These are phyloP conservation scores for Anhinga rufa DNA, from an alignment of 2,113 vertebrate species.

Conservation along the genomic window DNA sequence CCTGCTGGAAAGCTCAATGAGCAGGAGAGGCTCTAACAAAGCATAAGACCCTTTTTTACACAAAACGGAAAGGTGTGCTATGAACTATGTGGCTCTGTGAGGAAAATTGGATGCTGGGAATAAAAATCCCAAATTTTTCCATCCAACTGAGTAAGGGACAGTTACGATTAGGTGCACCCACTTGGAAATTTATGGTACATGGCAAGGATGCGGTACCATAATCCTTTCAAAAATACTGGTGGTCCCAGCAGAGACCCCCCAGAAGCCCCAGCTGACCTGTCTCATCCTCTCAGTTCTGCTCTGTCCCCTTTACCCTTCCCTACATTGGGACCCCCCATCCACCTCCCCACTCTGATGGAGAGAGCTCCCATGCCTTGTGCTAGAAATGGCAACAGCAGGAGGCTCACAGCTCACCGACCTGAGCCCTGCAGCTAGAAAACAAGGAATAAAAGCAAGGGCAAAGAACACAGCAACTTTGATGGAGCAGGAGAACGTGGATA, in stretches of 20 bases:
- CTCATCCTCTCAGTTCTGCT: not conserved
- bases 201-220: not conserved
- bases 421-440: not conserved
- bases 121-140: not conserved
- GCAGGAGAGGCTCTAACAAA: not conserved
- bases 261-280: not conserved
- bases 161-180: not conserved
- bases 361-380: fast-evolving
- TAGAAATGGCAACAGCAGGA: not conserved
- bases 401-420: not conserved
- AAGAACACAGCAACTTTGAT: not conserved
- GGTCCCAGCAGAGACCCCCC: not conserved
- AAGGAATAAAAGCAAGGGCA: not conserved
- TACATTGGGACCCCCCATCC: fast-evolving
- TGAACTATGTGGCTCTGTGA: not conserved
- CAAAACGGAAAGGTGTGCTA: not conserved
- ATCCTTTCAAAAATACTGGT: not conserved
- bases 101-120: not conserved
- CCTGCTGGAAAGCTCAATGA: not conserved
- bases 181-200: not conserved
- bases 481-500: not conserved
- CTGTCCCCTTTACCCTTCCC: not conserved
- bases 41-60: not conserved
- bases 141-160: not conserved
- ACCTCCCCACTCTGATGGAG: fast-evolving